Base-by-base conservation (phyloP, 2,113 vertebrate genomes). In the Cyprinodon brontotheroides region DNA sequence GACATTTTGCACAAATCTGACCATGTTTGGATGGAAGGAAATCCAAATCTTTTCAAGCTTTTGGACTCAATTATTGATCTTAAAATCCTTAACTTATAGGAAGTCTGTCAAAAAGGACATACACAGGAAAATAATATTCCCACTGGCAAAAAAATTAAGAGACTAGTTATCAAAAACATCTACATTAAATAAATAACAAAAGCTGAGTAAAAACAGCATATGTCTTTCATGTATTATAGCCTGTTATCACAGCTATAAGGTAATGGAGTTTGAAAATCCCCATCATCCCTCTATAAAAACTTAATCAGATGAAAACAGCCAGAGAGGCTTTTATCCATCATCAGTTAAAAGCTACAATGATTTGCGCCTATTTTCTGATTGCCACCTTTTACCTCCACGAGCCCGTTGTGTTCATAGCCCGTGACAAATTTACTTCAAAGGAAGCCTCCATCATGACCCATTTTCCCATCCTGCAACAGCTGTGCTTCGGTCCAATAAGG, bases 401-500 rank as follows among this genome's bases (percentile, higher is more conserved):
- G 68, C 79, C 60, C 22, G 72, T 85, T 82, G 81, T 84, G 83
- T 80, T 83, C 78, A 80, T 67, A 43, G 43, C 48, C 88, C 78
- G 10, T 82, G 80, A 90, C 89, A 75, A 88, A 86, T 88, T 76
- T 22, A 84, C 79, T 91, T 91, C 86, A 92, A 90, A 87, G 75
- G 75, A 79, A 81, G 79, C 59, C 70, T 80, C 81, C 81, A 82
- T 88, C 86, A 66, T 90, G 90, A 90, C 90, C 85, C 78, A 89
- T 89, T 91, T 92, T 90, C 81, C 39, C 41, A n/a, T 85, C 79
- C 67, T 72, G 81, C 83, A 80, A 84, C 87, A 88, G 88, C 86
- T 80, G 74, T 70, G 80, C 78, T 76, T 84, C 79, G 67, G 61
- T 74, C 86, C 86, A 84, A 82, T 76, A 74, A 80, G 66, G 78